Percentiles rank a stretch among this genome's conserved stretches.
phyloP scores from a whole-genome alignment of 2,113 vertebrate genomes.

The Ailurus styani region DNA sequence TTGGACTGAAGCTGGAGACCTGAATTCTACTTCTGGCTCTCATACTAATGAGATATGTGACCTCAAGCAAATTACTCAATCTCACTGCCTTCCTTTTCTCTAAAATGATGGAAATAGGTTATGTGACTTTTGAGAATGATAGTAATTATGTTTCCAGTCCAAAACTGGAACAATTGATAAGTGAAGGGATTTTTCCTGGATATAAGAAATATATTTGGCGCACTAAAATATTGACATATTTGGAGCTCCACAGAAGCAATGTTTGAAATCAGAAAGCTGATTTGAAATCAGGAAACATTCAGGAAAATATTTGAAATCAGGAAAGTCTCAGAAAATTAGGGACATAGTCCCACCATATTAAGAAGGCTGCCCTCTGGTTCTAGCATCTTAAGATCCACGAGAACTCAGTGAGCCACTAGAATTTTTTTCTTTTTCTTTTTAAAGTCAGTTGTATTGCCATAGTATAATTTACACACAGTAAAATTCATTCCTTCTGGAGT shows the following conservation, averaged over 20 bases:
- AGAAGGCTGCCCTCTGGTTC: background rate
- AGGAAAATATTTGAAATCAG: background rate
- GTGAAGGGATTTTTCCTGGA: background rate
- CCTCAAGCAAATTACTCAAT: constrained; percentile 5
- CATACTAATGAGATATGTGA: background rate
- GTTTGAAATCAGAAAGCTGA: background rate
- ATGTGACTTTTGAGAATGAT: background rate
- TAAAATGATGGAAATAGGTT: constrained; percentile 3
- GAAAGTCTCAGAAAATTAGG: background rate
- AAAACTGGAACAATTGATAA: background rate
- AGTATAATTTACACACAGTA: background rate
- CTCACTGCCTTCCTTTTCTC: background rate
- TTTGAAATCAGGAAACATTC: background rate
- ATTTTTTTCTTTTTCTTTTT: background rate
- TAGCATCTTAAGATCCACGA: background rate
- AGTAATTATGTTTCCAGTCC: background rate
- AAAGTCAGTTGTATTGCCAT: background rate
- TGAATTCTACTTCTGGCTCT: background rate
- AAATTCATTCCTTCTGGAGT: background rate
- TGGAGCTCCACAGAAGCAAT: background rate
- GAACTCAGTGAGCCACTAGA: background rate
- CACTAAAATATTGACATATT: background rate
- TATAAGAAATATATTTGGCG: background rate
- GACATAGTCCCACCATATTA: background rate
- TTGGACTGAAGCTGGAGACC: background rate